Evolutionary conservation across 2,888 invertebrate species (phyloP).

Genomic region (Chouioia cunea): DNA sequence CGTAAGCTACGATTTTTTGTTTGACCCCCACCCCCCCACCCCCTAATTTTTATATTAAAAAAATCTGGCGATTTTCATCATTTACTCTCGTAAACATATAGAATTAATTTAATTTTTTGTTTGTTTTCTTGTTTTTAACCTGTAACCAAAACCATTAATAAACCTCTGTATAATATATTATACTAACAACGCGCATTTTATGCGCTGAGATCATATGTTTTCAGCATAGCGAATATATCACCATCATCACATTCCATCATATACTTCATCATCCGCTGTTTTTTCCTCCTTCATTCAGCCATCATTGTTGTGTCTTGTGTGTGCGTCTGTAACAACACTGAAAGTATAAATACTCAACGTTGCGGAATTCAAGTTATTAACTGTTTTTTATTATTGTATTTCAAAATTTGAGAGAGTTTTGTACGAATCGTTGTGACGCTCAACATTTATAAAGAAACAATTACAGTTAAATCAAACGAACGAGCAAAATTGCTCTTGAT

Average conservation of each 20-base stretch:
- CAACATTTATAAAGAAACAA: conserved; percentile 40
- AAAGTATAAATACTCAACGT: conserved; percentile 69
- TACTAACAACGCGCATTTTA: too few relatives aligned
- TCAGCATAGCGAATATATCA: conserved; percentile 43
- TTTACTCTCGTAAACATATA: conserved; percentile 1
- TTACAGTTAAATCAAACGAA: background rate
- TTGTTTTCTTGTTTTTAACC: too few relatives aligned
- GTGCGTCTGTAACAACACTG: conserved; percentile 61
- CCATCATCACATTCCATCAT: conserved; percentile 46
- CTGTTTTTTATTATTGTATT: conserved; percentile 10
- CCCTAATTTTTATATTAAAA: too few relatives aligned
- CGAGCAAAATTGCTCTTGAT: conserved; percentile 4
- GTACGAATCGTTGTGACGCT: conserved; percentile 56
- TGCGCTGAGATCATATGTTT: too few relatives aligned
- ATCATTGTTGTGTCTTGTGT: conserved; percentile 58
- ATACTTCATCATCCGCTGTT: too few relatives aligned
- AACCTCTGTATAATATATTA: too few relatives aligned
- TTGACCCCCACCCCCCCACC: too few relatives aligned
- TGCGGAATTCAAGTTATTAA: conserved; percentile 46
- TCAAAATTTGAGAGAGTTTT: conserved; percentile 50
- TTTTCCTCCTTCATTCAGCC: too few relatives aligned
- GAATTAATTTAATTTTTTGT: too few relatives aligned
- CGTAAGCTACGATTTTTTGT: too few relatives aligned
- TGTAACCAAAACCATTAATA: too few relatives aligned
- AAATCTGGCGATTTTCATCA: conserved; percentile 6